phyloP scores from a whole-genome alignment of 2,113 vertebrate species.

The Origma solitaria region DNA sequence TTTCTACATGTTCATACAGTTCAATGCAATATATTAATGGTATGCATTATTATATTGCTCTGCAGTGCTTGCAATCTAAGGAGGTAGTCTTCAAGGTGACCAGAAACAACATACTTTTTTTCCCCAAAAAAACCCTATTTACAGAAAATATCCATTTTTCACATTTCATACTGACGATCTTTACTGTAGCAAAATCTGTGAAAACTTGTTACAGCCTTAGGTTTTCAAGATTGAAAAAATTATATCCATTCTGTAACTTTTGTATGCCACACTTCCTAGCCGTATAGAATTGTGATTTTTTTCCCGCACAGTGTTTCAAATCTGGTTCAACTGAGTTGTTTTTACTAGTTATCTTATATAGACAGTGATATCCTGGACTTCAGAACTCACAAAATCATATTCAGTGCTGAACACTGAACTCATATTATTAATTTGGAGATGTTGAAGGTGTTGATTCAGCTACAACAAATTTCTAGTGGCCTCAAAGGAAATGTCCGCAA shows the following conservation, averaged over 20 bases:
- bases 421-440: background rate
- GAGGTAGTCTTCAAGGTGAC: background rate
- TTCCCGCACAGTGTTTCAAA: background rate
- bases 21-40: background rate
- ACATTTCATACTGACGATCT: background rate
- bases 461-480: background rate
- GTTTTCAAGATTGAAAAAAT: background rate
- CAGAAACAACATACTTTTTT: background rate
- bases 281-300: background rate
- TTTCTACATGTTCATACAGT: background rate
- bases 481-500: background rate
- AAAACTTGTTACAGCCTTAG: background rate
- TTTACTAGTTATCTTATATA: background rate
- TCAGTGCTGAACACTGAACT: background rate
- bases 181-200: background rate
- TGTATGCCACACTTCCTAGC: fast-evolving
- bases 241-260: background rate
- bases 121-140: background rate
- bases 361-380: background rate
- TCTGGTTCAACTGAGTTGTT: background rate
- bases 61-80: background rate
- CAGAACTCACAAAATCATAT: background rate
- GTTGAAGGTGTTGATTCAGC: background rate
- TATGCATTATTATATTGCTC: background rate
- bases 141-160: background rate